Evolutionary conservation across 2,113 vertebrate genomes (phyloP), one percentile per base, ranked within the genome.

Genomic region (Forbesichthys papilliferus): DNA sequence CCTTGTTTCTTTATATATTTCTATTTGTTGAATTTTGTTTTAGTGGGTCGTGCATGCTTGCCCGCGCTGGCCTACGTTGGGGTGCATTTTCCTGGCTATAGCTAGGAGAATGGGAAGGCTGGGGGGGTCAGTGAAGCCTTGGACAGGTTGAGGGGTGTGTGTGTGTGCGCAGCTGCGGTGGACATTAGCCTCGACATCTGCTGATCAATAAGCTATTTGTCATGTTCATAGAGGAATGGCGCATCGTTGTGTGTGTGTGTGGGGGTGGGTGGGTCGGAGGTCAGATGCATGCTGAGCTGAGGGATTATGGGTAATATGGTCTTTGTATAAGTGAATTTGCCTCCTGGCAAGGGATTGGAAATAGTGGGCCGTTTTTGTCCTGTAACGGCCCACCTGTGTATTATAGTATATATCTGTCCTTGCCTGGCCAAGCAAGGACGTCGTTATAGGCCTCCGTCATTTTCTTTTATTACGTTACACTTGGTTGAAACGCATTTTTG

Each of bases 171-270:
- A 86, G 78, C 84, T 83, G 79, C 67, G 77, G 71, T 79, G 74
- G 53, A 82, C 77, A 82, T 86, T 84, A 80, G 74, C 62, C 2
- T 10, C 13, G 70, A 81, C 87, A 86, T 88, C 85, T 88, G 84
- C 83, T 83, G 75, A 87, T 88, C 87, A 84, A 88, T 89, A 86
- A 84, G 71, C 83, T 78, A 80, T 88, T 88, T 79, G 81, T 88
- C 82, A 88, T 77, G 74, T 84, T 83, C 69, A 72, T 66, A 58
- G 65, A 80, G 75, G 66, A 62, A 48, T 0, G 33, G 68, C 0
- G 55, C 69, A 61, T 14, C 1, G 27, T 27, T 27, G 27, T 27
- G 27, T 27, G 27, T 27, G 2, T 27, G 27, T 27, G 27, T 27
- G 48, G 27, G 51, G 78, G 58, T 66, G 7, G 36, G 12, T 16